Conservation (phyloP, 2,113 vertebrate genomes). For the Scytalopus superciliaris region DNA sequence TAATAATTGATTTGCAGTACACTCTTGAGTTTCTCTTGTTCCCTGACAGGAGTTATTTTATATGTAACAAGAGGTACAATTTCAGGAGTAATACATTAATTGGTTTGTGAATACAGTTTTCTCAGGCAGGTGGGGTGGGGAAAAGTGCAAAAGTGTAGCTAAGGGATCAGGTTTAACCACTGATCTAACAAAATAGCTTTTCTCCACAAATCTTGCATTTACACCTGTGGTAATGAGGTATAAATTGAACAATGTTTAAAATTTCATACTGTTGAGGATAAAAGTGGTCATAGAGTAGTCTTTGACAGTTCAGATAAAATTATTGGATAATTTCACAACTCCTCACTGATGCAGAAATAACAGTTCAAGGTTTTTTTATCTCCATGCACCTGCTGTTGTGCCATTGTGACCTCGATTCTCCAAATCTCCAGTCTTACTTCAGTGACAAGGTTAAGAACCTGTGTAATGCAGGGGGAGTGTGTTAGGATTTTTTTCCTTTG, state of each 20-base stretch:
- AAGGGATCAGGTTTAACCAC: not conserved
- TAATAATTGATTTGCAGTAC: not conserved
- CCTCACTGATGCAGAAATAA: not conserved
- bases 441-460: not conserved
- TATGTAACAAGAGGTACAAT: too few species aligned
- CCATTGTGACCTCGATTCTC: not conserved
- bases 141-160: not conserved
- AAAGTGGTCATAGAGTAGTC: not conserved
- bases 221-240: not conserved
- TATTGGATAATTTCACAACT: not conserved
- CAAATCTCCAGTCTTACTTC: not conserved
- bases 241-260: not conserved
- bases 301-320: not conserved
- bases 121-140: not conserved
- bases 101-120: not conserved
- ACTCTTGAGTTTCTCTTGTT: not conserved
- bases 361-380: not conserved
- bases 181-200: not conserved
- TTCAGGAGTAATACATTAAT: not conserved
- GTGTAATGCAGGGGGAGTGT: fast-evolving
- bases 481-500: not conserved
- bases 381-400: not conserved
- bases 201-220: not conserved
- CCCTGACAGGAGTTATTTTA: too few species aligned
- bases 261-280: not conserved